Evolutionary conservation across 2,888 invertebrate genomes (phyloP).

Genomic region (Agapostemon virescens): DNA sequence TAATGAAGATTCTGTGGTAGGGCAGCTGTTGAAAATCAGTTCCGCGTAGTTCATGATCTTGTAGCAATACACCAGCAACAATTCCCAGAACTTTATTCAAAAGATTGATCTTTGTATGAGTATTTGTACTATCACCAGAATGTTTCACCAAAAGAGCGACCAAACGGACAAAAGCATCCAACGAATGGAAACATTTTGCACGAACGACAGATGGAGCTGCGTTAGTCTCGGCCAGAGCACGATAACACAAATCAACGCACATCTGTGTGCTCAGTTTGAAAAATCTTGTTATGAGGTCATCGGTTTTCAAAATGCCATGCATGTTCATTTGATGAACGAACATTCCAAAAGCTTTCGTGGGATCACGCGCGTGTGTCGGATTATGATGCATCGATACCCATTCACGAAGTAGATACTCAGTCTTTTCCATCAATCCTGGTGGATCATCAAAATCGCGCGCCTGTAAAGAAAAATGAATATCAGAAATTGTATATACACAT

Average conservation of each 20-base stretch:
- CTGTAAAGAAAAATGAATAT: conserved; percentile 76
- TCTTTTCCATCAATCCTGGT: conserved; percentile 95
- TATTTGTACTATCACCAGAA: conserved; percentile 93
- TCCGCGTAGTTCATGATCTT: conserved; percentile 96
- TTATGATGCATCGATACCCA: conserved; percentile 96
- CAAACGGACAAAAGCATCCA: conserved; percentile 96
- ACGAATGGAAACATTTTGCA: conserved; percentile 95
- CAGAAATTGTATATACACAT: conserved; percentile 32
- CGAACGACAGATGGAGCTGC: conserved; percentile 86
- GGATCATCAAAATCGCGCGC: conserved; percentile 96
- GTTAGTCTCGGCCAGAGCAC: conserved; percentile 88
- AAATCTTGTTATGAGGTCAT: conserved; percentile 97
- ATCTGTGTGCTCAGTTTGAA: conserved; percentile 98
- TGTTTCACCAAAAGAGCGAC: conserved; percentile 97
- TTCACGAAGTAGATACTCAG: conserved; percentile 95
- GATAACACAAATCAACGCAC: conserved; percentile 96
- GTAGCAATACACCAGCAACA: conserved; percentile 95
- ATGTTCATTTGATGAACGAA: conserved; percentile 98
- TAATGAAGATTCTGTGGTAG: conserved; percentile 97
- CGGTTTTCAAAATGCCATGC: conserved; percentile 97
- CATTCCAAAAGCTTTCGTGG: conserved; percentile 94
- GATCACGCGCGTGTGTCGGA: conserved; percentile 89
- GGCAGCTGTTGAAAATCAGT: conserved; percentile 97
- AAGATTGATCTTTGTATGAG: conserved; percentile 97
- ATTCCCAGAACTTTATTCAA: conserved; percentile 97